Evolutionary conservation across 2,113 vertebrate species (phyloP).

Genomic region (Platichthys flesus): DNA sequence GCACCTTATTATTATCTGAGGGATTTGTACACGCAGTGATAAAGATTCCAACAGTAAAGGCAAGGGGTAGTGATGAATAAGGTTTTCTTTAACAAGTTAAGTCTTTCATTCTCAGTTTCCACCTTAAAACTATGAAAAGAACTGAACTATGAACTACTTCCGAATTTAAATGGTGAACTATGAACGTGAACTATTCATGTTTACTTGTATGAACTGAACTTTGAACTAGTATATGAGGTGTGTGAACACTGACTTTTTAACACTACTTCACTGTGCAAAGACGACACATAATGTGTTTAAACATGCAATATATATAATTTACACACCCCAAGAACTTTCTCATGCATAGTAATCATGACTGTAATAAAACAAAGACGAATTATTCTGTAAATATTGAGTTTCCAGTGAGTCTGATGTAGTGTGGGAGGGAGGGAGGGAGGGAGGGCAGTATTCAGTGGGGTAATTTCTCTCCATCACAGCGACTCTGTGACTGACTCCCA

Average conservation of each 20-base stretch:
- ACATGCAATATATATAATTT: background rate
- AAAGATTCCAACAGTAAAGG: no score
- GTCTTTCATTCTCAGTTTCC: no score
- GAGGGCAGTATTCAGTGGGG: conserved; percentile 64
- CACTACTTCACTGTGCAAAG: background rate
- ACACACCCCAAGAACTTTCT: background rate
- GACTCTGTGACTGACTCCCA: conserved; percentile 72
- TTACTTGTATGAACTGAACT: no score
- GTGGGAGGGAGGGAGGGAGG: conserved; percentile 63
- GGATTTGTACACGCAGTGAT: no score
- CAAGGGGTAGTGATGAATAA: no score
- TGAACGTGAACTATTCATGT: no score
- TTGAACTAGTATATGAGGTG: no score
- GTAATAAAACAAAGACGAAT: conserved; percentile 26
- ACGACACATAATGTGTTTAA: background rate
- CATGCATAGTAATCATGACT: conserved; percentile 28
- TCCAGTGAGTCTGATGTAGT: conserved; percentile 68
- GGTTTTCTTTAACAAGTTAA: no score
- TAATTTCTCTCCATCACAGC: conserved; percentile 73
- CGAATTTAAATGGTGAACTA: no score
- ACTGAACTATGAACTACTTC: no score
- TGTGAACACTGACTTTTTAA: background rate
- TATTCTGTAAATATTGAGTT: conserved; percentile 59
- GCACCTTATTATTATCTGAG: no score
- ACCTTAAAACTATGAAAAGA: no score